A percentile compares a stretch with the other conserved stretches of the same genome.
Conservation (phyloP, 2,797 vertebrate genomes). For the Sebastes trivittatus region DNA sequence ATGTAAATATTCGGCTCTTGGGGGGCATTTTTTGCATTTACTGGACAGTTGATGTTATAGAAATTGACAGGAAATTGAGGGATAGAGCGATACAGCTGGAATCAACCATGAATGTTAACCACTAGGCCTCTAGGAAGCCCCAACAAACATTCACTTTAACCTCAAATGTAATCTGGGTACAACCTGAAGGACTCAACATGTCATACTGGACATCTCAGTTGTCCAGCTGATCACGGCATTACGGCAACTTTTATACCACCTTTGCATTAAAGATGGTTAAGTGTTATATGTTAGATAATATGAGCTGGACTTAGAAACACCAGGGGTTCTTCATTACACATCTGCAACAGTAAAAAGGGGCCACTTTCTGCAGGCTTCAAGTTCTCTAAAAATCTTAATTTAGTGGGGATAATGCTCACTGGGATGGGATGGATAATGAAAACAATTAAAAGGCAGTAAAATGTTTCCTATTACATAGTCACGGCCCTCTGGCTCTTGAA, state of each 20-base stretch:
- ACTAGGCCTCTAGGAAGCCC: background rate
- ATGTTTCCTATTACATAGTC: background rate
- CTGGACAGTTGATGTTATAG: background rate
- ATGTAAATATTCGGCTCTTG: background rate
- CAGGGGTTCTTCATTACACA: background rate
- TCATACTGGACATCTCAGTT: background rate
- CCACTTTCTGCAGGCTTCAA: background rate
- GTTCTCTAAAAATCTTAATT: background rate
- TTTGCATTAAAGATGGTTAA: rapidly evolving
- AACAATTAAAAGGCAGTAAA: conserved; percentile 29
- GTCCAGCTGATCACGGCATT: background rate
- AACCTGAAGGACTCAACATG: background rate
- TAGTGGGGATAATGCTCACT: background rate
- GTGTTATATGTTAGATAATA: background rate
- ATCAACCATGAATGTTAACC: background rate
- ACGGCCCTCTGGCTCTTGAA: background rate
- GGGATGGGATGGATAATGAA: conserved; percentile 18
- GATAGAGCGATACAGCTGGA: background rate
- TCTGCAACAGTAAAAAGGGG: background rate
- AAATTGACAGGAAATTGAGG: background rate
- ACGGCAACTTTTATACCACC: background rate
- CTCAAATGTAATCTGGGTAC: background rate
- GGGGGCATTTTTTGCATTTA: background rate
- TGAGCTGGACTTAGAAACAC: background rate
- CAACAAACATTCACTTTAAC: background rate